phyloP scores from a whole-genome alignment of 2,113 vertebrate species.

The Periophthalmodon schlosseri region DNA sequence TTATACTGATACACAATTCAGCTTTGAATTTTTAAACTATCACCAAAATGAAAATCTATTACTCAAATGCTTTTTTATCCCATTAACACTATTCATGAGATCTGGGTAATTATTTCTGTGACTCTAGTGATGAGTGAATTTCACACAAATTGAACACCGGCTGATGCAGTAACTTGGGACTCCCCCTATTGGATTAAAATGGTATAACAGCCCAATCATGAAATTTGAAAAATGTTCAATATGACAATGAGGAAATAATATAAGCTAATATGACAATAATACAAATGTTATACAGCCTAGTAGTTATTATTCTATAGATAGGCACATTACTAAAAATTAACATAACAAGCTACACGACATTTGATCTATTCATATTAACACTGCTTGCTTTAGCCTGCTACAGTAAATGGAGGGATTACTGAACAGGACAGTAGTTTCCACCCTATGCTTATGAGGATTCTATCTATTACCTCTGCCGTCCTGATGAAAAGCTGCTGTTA shows the following conservation, averaged over 20 bases:
- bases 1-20: not conserved
- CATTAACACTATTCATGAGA: not conserved
- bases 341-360: too few relatives aligned
- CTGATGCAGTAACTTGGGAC: not conserved
- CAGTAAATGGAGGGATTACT: not conserved
- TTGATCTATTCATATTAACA: too few relatives aligned
- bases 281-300: not conserved
- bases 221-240: not conserved
- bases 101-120: not conserved
- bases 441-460: not conserved
- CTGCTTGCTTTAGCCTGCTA: too few relatives aligned
- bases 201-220: not conserved
- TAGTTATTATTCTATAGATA: too few relatives aligned
- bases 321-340: too few relatives aligned
- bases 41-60: not conserved
- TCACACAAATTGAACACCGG: not conserved
- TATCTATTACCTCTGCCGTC: not conserved
- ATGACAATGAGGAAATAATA: too few relatives aligned
- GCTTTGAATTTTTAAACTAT: not conserved
- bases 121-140: not conserved
- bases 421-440: too few relatives aligned
- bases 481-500: slow-evolving; percentile 23
- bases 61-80: not conserved
- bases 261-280: too few relatives aligned
- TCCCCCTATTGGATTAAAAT: not conserved